These are phyloP conservation scores for Cheilosia scutellata DNA, from an alignment of 2,888 invertebrate genomes.

Conservation along the genomic window DNA sequence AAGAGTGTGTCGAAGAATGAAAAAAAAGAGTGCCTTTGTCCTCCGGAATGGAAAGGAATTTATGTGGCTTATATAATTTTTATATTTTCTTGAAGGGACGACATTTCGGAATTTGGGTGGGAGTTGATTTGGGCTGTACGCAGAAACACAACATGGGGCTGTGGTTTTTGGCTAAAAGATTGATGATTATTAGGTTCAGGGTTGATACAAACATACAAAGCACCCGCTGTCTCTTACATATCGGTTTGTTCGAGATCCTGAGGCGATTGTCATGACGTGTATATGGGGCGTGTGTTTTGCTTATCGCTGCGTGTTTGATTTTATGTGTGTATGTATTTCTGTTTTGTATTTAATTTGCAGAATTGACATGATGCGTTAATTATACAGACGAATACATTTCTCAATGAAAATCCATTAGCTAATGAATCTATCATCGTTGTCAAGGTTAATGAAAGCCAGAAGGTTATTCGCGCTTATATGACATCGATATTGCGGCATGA, in stretches of 20 bases:
- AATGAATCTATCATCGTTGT: constrained; percentile 36
- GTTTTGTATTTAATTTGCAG: constrained; percentile 26
- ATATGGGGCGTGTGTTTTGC: background rate
- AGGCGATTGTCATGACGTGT: constrained; percentile 14
- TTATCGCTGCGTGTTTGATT: constrained; percentile 5
- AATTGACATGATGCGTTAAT: constrained; percentile 55
- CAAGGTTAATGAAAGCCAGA: constrained; percentile 3
- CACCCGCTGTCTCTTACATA: background rate
- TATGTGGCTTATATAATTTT: constrained; percentile 71
- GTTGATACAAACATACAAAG: constrained; percentile 49
- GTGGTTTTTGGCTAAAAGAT: constrained; percentile 64
- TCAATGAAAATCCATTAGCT: constrained; percentile 50
- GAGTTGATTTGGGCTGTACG: constrained; percentile 33
- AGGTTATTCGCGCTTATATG: background rate
- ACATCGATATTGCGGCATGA: background rate
- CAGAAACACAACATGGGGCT: constrained; percentile 32
- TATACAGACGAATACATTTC: constrained; percentile 45
- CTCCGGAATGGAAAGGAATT: constrained; percentile 61
- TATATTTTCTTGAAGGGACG: constrained; percentile 61
- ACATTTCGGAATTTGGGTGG: too few relatives aligned
- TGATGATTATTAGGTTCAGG: constrained; percentile 72
- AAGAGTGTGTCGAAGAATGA: constrained; percentile 26
- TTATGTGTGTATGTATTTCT: constrained; percentile 13
- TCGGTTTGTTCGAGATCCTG: constrained; percentile 10
- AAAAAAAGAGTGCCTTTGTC: constrained; percentile 57